Conservation (phyloP, 1,140 invertebrate genomes). For the Vanessa tameamea region DNA sequence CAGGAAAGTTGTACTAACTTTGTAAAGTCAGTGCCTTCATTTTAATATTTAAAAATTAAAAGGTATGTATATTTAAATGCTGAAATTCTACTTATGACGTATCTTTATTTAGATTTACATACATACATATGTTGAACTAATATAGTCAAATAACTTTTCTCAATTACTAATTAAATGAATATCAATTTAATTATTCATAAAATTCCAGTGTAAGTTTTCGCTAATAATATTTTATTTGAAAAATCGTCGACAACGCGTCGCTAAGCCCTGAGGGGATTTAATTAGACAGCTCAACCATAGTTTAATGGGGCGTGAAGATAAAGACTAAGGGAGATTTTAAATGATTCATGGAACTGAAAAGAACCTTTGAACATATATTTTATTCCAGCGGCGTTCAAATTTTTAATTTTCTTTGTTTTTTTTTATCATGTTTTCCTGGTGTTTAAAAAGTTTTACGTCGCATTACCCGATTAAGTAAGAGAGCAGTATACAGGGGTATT, state of each 20-base stretch:
- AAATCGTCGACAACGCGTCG: constrained; percentile 55
- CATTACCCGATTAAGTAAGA: neutral
- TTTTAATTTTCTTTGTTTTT: constrained; percentile 36
- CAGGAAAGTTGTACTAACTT: no score
- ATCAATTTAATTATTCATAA: neutral
- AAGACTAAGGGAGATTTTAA: constrained; percentile 58
- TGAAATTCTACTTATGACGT: no score
- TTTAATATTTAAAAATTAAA: no score
- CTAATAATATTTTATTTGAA: constrained; percentile 49
- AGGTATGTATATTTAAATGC: no score
- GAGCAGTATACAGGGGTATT: no score
- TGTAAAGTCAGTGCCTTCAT: no score
- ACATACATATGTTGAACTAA: no score
- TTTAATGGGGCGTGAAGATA: constrained; percentile 70
- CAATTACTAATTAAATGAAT: no score
- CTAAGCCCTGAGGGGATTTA: constrained; percentile 64
- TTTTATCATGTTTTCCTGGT: constrained; percentile 13
- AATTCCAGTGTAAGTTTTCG: constrained; percentile 12
- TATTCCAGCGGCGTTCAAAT: constrained; percentile 16
- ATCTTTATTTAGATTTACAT: no score
- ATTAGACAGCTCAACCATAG: constrained; percentile 66
- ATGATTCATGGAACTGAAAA: constrained; percentile 52
- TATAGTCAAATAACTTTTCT: no score
- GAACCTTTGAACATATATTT: constrained; percentile 34
- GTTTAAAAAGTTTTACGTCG: neutral